Evolutionary conservation across 2,113 vertebrate species (phyloP).

Genomic region (Empidonax alnorum): DNA sequence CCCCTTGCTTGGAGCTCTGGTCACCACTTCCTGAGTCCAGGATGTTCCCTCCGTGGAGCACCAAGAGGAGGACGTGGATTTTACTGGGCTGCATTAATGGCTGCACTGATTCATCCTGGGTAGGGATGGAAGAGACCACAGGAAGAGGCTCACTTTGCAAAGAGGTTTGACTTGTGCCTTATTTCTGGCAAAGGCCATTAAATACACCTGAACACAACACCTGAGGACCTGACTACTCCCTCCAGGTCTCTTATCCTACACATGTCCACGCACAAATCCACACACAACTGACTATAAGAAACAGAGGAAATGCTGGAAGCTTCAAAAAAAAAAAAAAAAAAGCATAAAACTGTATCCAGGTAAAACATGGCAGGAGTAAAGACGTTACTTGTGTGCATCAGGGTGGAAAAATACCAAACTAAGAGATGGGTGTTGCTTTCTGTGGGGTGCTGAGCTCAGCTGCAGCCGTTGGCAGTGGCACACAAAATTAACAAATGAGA

Average conservation of each 20-base stretch:
- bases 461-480: not conserved
- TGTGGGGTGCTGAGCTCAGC: constrained; percentile 34
- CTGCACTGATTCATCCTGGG: constrained; percentile 84
- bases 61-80: constrained; percentile 91
- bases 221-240: not conserved
- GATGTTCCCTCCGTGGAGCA: constrained; percentile 96
- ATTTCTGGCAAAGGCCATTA: not conserved
- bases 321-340: not conserved
- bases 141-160: not conserved
- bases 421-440: not conserved
- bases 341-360: not conserved
- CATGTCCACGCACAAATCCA: not conserved
- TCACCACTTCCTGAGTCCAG: constrained; percentile 94
- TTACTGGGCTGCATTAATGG: constrained; percentile 85
- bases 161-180: not conserved
- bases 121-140: not conserved
- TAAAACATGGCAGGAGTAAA: not conserved
- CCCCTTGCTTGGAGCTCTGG: constrained; percentile 94
- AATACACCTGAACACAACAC: not conserved
- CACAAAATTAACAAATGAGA: not conserved
- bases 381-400: not conserved
- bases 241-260: not conserved
- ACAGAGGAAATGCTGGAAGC: not conserved
- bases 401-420: not conserved
- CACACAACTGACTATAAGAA: too few relatives aligned